A percentile compares a stretch with the other conserved stretches of the same genome.
phyloP scores from a whole-genome alignment of 2,888 invertebrate species.

The Stegana nigrithorax region DNA sequence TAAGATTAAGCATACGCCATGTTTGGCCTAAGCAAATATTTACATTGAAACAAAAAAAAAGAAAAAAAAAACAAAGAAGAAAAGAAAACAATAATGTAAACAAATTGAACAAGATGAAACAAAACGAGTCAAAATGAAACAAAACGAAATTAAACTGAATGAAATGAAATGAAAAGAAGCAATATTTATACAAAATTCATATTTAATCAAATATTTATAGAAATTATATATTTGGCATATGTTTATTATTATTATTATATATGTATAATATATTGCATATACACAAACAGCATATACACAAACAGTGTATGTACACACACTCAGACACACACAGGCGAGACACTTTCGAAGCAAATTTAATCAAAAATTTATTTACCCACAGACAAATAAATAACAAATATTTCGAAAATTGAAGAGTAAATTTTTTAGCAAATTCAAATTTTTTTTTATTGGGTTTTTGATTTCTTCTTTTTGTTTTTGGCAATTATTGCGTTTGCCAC shows the following conservation, averaged over 20 bases:
- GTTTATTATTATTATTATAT: no score
- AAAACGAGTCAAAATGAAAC: neutral
- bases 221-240: conserved; percentile 16
- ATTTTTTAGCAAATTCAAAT: neutral
- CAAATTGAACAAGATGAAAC: neutral
- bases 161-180: neutral
- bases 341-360: conserved; percentile 45
- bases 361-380: conserved; percentile 43
- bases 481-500: neutral
- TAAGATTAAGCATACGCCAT: neutral
- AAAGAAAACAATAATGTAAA: neutral
- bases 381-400: conserved; percentile 33
- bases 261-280: no score
- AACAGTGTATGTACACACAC: neutral
- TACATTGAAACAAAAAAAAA: neutral
- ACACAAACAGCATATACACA: neutral
- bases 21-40: conserved; percentile 6
- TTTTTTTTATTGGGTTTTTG: neutral
- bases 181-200: conserved; percentile 7
- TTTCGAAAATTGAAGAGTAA: neutral
- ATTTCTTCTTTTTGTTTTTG: neutral
- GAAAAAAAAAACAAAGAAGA: neutral
- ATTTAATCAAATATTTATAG: conserved; percentile 18
- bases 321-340: neutral
- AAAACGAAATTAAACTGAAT: neutral